Conservation (phyloP, 64 coral and sea anemone species). For the Montipora sp. region DNA sequence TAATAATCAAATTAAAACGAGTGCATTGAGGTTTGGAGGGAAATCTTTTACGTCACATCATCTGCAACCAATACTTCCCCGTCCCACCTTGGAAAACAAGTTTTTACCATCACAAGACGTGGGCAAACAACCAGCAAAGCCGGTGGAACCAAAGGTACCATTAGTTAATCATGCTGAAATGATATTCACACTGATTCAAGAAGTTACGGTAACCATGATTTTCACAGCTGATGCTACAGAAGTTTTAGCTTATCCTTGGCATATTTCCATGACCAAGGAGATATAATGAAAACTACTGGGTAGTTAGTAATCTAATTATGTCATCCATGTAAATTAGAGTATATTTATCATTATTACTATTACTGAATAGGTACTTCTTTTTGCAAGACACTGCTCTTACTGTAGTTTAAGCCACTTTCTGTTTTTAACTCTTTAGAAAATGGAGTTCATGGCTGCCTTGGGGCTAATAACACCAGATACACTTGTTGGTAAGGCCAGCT, state of each 20-base stretch:
- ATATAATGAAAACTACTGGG: too few species aligned
- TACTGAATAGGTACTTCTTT: neutral
- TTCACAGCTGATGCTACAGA: too few species aligned
- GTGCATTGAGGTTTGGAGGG: slow-evolving; percentile 9
- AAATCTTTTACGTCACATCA: slow-evolving; percentile 16
- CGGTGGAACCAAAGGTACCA: slow-evolving; percentile 38
- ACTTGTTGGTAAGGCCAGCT: slow-evolving; percentile 72
- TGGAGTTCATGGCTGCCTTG: slow-evolving; percentile 89
- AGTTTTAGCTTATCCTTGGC: too few species aligned
- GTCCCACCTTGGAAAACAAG: neutral
- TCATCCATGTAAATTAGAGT: neutral
- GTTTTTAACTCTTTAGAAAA: slow-evolving; percentile 50
- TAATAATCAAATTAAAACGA: neutral
- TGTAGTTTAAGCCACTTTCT: neutral
- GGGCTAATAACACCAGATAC: slow-evolving; percentile 91
- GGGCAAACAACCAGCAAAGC: slow-evolving; percentile 2
- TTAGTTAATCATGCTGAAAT: too few species aligned
- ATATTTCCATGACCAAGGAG: too few species aligned
- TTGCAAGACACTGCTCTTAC: too few species aligned
- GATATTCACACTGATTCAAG: too few species aligned
- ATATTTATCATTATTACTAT: neutral
- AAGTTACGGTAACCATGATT: too few species aligned
- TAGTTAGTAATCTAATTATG: neutral
- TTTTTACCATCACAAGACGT: neutral
- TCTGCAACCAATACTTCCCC: slow-evolving; percentile 48